A percentile compares a stretch with the other conserved stretches of the same genome.
These are phyloP conservation scores for Ictalurus furcatus DNA, from an alignment of 2,113 vertebrate genomes.

Conservation along the genomic window DNA sequence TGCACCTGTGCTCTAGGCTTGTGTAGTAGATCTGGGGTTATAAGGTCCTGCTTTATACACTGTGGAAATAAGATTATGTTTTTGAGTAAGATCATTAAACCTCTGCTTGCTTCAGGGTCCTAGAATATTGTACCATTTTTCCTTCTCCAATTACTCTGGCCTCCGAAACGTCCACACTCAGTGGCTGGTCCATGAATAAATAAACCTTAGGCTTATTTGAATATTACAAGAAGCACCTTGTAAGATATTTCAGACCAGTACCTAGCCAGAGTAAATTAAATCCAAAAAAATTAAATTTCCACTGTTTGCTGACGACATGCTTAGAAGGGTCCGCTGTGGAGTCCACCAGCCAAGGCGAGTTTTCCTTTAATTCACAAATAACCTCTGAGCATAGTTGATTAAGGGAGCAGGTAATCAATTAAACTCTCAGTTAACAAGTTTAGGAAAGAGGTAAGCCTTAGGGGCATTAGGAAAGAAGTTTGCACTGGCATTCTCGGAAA, in stretches of 20 bases:
- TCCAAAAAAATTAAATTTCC: background rate
- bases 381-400: conserved; percentile 32
- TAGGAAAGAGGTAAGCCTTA: conserved; percentile 24
- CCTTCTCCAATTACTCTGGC: background rate
- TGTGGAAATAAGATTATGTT: conserved; percentile 5
- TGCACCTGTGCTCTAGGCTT: background rate
- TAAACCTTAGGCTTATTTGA: conserved; percentile 8
- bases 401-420: conserved; percentile 41
- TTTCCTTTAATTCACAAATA: conserved; percentile 41
- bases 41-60: background rate
- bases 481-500: background rate
- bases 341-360: background rate
- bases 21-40: background rate
- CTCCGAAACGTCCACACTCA: background rate
- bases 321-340: background rate
- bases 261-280: background rate
- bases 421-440: conserved; percentile 41
- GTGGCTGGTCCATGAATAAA: conserved; percentile 20
- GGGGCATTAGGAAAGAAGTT: conserved; percentile 17
- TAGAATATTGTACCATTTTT: background rate
- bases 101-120: background rate
- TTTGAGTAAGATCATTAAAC: background rate
- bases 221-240: conserved; percentile 10
- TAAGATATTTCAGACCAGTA: background rate
- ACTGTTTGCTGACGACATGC: background rate